Evolutionary conservation across 2,113 vertebrate genomes (phyloP).

Genomic region (Climacteris rufus): DNA sequence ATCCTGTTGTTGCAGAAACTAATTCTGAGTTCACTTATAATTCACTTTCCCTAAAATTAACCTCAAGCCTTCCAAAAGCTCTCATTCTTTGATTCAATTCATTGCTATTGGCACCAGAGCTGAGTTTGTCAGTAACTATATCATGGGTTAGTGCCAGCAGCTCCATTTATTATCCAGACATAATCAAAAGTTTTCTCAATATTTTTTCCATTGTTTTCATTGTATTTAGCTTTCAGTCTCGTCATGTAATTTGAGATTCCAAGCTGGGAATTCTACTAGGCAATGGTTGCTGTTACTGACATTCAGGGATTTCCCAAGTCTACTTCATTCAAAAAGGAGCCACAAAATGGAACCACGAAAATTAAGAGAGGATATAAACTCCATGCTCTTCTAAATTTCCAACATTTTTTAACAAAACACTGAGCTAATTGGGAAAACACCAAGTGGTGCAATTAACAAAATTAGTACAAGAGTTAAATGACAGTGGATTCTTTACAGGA

Average conservation of each 20-base stretch:
- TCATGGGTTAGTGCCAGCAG: not conserved
- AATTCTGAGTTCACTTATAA: not conserved
- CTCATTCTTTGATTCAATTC: not conserved
- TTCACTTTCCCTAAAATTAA: slow-evolving; percentile 15
- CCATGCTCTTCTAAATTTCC: not conserved
- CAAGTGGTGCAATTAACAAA: not conserved
- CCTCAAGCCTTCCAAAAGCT: not conserved
- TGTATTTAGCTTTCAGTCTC: not conserved
- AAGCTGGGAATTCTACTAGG: not conserved
- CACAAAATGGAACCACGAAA: not conserved
- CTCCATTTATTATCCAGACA: not conserved
- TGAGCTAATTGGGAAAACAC: not conserved
- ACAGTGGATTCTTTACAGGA: not conserved
- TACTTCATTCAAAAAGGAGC: not conserved
- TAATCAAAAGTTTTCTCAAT: not conserved
- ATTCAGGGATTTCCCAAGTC: not conserved
- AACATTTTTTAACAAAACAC: not conserved
- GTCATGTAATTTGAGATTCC: not conserved
- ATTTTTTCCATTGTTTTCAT: slow-evolving; percentile 1
- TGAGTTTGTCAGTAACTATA: not conserved
- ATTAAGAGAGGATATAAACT: not conserved
- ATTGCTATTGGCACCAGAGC: not conserved
- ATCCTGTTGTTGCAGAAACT: not conserved
- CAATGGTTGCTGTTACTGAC: not conserved
- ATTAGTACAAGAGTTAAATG: not conserved